These are phyloP conservation scores for Parnassius glacialis DNA, from an alignment of 2,888 invertebrate genomes.

Conservation along the genomic window DNA sequence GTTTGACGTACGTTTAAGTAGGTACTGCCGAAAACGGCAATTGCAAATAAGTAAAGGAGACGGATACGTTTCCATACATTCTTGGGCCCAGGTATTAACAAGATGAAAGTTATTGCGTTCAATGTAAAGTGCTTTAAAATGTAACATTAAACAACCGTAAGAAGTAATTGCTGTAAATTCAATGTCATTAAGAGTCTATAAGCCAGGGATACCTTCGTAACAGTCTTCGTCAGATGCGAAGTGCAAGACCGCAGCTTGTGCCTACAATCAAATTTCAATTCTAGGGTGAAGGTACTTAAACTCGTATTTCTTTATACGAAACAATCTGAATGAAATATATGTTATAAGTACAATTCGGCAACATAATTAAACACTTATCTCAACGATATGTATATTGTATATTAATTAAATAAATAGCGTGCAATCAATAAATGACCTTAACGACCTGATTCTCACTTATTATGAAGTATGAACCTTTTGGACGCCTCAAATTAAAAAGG, in stretches of 20 bases:
- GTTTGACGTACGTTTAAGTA: too few species aligned
- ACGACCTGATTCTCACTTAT: conserved; percentile 14
- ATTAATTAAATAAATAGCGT: conserved; percentile 15
- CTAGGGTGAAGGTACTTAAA: not conserved
- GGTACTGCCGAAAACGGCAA: too few species aligned
- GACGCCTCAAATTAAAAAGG: conserved; percentile 13
- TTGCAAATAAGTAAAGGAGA: too few species aligned
- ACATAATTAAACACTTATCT: conserved; percentile 17
- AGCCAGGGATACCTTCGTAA: conserved; percentile 7
- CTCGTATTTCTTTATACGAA: not conserved
- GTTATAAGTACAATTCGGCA: conserved; percentile 4
- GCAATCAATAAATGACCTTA: conserved; percentile 19
- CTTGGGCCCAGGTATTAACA: too few species aligned
- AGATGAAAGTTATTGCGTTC: too few species aligned
- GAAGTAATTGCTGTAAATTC: conserved; percentile 9
- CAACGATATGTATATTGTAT: conserved; percentile 11
- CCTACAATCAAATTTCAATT: not conserved
- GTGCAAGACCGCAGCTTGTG: not conserved
- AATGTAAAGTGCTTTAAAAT: too few species aligned
- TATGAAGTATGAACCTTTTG: conserved; percentile 14
- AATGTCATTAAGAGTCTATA: conserved; percentile 6
- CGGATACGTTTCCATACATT: too few species aligned
- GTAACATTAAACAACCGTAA: not conserved
- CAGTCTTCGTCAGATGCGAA: conserved; percentile 3
- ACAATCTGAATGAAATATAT: not conserved